Evolutionary conservation across 2,888 invertebrate genomes (phyloP).

Genomic region (Crocallis elinguaria): DNA sequence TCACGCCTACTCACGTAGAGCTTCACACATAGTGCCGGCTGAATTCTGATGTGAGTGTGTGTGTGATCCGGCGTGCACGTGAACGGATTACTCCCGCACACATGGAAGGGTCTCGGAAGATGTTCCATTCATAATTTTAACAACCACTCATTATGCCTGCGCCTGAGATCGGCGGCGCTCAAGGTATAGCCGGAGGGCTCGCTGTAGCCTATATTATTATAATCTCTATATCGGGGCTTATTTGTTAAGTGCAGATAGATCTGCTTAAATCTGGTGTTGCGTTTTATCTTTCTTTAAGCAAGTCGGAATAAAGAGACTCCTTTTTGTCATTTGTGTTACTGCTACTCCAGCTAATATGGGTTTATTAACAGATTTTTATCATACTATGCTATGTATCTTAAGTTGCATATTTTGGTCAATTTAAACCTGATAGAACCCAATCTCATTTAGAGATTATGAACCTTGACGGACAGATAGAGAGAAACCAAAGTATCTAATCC

Average conservation of each 20-base stretch:
- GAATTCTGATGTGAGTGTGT: conserved; percentile 32
- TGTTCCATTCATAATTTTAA: conserved; percentile 82
- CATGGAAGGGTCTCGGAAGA: conserved; percentile 54
- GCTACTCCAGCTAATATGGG: too few species aligned
- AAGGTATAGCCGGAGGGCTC: conserved; percentile 59
- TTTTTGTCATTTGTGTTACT: too few species aligned
- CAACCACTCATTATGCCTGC: conserved; percentile 75
- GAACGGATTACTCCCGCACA: conserved; percentile 50
- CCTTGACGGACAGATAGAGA: too few species aligned
- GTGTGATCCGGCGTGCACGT: conserved; percentile 41
- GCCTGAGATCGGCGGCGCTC: conserved; percentile 63
- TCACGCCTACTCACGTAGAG: conserved; percentile 46
- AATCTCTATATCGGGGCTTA: conserved; percentile 30
- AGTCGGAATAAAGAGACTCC: too few species aligned
- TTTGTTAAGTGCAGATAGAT: conserved; percentile 16
- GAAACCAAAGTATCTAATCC: too few species aligned
- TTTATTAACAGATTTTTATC: too few species aligned
- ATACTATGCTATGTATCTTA: too few species aligned
- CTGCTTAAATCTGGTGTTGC: background rate
- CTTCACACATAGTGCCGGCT: conserved; percentile 38
- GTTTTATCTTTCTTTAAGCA: too few species aligned
- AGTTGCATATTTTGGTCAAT: too few species aligned
- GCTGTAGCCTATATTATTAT: conserved; percentile 48
- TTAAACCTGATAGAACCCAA: too few species aligned
- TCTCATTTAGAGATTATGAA: too few species aligned